Conservation (phyloP, 2,113 vertebrate genomes). For the Xiphias gladius region DNA sequence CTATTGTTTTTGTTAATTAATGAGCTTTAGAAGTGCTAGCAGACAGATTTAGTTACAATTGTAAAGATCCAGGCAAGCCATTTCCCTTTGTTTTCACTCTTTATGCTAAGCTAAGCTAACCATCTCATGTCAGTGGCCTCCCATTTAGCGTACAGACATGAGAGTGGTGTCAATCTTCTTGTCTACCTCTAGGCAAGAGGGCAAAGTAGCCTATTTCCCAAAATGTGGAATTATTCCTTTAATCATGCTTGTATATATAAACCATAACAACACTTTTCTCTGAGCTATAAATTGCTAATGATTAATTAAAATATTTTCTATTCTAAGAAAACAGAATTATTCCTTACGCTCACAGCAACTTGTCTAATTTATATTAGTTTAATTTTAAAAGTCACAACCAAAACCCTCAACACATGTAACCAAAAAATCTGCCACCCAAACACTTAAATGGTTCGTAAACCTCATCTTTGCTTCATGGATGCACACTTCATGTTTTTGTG, state of each 20-base stretch:
- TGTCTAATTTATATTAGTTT: not conserved
- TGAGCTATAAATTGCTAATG: no score
- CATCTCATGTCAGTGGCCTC: not conserved
- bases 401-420: not conserved
- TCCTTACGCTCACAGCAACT: no score
- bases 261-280: no score
- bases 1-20: no score
- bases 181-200: not conserved
- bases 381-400: not conserved
- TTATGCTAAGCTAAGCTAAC: not conserved
- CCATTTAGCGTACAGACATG: not conserved
- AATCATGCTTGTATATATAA: not conserved
- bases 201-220: no score
- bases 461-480: not conserved
- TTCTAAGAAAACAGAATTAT: no score
- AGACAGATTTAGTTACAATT: no score
- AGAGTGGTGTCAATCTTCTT: not conserved
- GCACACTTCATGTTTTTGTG: slow-evolving; percentile 14
- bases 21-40: no score
- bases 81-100: not conserved
- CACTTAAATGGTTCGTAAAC: no score
- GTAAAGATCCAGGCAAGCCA: not conserved
- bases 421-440: no score
- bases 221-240: not conserved
- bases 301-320: no score